These are phyloP conservation scores for Strigamia crassipes DNA, from an alignment of 2,888 invertebrate species.

Conservation along the genomic window DNA sequence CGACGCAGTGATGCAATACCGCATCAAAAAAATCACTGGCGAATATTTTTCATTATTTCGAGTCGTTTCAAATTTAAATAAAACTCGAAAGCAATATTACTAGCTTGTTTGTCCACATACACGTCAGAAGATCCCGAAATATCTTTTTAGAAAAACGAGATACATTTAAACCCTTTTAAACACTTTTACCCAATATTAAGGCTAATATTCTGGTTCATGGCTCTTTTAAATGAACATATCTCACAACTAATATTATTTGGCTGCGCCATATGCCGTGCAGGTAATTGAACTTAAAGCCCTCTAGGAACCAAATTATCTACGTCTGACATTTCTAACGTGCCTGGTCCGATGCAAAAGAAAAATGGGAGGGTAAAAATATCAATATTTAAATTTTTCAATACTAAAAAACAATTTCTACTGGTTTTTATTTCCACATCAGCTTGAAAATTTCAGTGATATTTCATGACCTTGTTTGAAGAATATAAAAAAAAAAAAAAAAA, in stretches of 20 bases:
- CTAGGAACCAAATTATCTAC: background rate
- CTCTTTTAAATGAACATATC: background rate
- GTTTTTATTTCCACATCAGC: background rate
- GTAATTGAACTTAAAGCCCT: slow-evolving; percentile 34
- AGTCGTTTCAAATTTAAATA: background rate
- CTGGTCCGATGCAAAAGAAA: background rate
- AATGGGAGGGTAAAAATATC: background rate
- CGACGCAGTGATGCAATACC: background rate
- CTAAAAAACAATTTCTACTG: background rate
- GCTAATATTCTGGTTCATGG: background rate
- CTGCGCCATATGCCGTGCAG: slow-evolving; percentile 14
- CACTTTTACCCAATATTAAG: background rate
- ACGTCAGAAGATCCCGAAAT: background rate
- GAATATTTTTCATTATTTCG: background rate
- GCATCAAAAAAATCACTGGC: background rate
- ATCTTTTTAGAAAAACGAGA: background rate
- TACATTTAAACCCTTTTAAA: background rate
- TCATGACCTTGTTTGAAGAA: slow-evolving; percentile 17
- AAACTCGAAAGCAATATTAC: background rate
- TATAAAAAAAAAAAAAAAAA: no score
- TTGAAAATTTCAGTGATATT: background rate
- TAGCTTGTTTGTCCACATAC: background rate
- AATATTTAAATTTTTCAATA: background rate
- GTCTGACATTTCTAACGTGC: slow-evolving; percentile 15
- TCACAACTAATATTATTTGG: slow-evolving; percentile 10